Evolutionary conservation across 1,140 invertebrate genomes (phyloP).

Genomic region (Subanguina moxae): DNA sequence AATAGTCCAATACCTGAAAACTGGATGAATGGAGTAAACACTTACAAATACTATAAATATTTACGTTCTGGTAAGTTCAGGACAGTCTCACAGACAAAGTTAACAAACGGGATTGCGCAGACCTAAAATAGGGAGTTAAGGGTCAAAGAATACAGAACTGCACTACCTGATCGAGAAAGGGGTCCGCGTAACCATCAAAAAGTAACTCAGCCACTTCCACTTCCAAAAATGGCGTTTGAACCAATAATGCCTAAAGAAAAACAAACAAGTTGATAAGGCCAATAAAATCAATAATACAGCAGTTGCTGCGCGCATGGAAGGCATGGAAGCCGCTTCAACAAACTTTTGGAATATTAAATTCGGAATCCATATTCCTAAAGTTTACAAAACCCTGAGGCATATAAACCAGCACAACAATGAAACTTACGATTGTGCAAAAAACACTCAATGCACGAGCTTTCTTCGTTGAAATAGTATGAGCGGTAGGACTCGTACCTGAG

Average conservation of each 20-base stretch:
- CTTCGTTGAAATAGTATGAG: slow-evolving; percentile 52
- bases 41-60: no score
- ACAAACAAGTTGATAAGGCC: neutral
- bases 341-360: slow-evolving; percentile 59
- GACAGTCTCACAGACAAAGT: slow-evolving; percentile 56
- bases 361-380: slow-evolving; percentile 51
- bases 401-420: no score
- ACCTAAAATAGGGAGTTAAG: slow-evolving; percentile 15
- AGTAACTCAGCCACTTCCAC: slow-evolving; percentile 57
- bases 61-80: slow-evolving; percentile 49
- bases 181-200: slow-evolving; percentile 56
- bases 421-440: slow-evolving; percentile 45
- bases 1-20: slow-evolving; percentile 51
- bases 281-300: neutral
- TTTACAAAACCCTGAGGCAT: no score
- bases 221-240: slow-evolving; percentile 57
- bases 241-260: slow-evolving; percentile 41
- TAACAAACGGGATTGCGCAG: slow-evolving; percentile 48
- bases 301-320: slow-evolving; percentile 48
- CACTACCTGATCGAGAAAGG: slow-evolving; percentile 54
- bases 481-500: slow-evolving; percentile 11
- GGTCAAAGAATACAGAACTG: neutral
- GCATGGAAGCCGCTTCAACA: slow-evolving; percentile 56
- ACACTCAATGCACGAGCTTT: slow-evolving; percentile 52
- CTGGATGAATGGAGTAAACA: no score